Evolutionary conservation across 1,140 invertebrate genomes (phyloP), one percentile per base, ranked within the genome.

Genomic region (Choristoneura fumiferana): DNA sequence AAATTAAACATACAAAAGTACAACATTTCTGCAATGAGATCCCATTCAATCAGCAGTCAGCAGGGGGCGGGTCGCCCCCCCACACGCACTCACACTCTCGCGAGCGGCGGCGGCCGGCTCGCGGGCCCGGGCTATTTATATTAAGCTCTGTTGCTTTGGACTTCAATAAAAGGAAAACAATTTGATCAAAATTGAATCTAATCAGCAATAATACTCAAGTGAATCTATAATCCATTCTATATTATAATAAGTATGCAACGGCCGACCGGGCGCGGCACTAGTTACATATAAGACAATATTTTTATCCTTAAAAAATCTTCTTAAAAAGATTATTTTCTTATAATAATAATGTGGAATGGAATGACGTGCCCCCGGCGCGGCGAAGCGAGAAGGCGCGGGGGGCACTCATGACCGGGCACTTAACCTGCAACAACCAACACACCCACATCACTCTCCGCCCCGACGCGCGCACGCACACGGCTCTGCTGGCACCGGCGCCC

Each of bases 151-250:
- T 55, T 38, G 34, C 10, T 38, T 55, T 39, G 54, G 35, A 55
- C 74, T 78, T 72, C 76, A 80, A 73, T 84, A 77, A 17, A 54
- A 73, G 67, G 77, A 79, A 73, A 77, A 67, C 74, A 69, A 77
- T 76, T 78, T 74, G 78, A 69, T 75, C 63, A 75, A 60, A 76
- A 81, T 81, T 77, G 78, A 81, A 78, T 86, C 83, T 84, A 86
- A 78, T 81, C 65, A 62, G 81, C 81, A 88, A 88, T 88, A 88
- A 88, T 88, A 88, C 85, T 88, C 85, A 81, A 76, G 78, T 76
- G 80, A 84, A 83, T 84, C 85, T 85, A 85, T 84, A 76, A 82
- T 86, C 69, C 82, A 83, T 85, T 84, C 81, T 88, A 86, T 88
- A 88, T 86, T 84, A 84, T 81, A 78, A 76, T 85, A 81, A 86